Evolutionary conservation across 2,888 invertebrate species (phyloP).

Genomic region (Gortyna flavago): DNA sequence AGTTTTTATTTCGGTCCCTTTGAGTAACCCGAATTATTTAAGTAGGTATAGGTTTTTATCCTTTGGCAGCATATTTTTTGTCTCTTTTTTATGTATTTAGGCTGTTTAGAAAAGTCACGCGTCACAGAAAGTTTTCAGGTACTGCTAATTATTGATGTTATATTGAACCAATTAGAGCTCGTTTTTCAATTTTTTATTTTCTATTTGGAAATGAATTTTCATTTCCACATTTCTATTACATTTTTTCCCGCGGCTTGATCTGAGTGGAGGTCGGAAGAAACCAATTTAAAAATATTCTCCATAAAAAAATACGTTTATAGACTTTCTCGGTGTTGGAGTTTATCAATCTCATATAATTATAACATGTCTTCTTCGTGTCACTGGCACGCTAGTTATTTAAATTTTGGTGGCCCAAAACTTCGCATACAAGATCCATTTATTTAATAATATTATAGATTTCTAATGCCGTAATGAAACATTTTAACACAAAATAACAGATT

Average conservation of each 20-base stretch:
- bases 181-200: neutral
- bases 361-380: neutral
- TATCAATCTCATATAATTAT: neutral
- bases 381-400: neutral
- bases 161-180: neutral
- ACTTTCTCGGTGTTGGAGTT: neutral
- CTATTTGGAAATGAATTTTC: neutral
- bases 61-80: slow-evolving; percentile 5
- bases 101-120: neutral
- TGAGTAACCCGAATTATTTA: slow-evolving; percentile 1
- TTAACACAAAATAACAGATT: neutral
- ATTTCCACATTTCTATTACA: neutral
- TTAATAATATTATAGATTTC: neutral
- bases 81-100: neutral
- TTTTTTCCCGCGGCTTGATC: neutral
- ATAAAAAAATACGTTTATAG: neutral
- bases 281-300: neutral
- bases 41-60: slow-evolving; percentile 1
- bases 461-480: neutral
- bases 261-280: neutral
- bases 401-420: neutral
- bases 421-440: neutral
- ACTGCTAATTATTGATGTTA: neutral
- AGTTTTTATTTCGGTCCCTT: slow-evolving; percentile 42
- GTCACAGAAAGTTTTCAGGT: neutral